Percentiles rank a stretch among this genome's conserved stretches.
phyloP scores from a whole-genome alignment of 2,113 vertebrate genomes.

The Neolamprologus fasciatus region DNA sequence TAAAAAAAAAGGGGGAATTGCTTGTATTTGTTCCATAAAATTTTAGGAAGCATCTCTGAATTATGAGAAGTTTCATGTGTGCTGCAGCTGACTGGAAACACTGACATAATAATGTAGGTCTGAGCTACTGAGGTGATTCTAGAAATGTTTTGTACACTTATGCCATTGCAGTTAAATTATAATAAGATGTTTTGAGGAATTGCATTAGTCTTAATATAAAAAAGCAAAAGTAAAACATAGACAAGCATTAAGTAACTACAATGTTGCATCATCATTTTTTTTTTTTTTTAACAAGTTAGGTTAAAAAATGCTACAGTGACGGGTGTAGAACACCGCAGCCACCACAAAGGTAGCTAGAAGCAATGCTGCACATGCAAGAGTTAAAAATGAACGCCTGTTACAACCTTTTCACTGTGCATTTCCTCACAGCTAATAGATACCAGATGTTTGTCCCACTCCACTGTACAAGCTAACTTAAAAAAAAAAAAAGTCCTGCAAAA shows the following conservation, averaged over 20 bases:
- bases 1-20: background rate
- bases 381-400: background rate
- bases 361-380: background rate
- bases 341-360: background rate
- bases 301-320: background rate
- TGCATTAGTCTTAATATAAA: background rate
- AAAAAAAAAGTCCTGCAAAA: background rate
- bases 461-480: background rate
- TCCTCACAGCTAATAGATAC: constrained; percentile 5
- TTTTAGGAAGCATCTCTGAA: background rate
- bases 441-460: constrained; percentile 25
- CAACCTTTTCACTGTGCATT: background rate
- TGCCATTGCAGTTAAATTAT: background rate
- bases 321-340: background rate
- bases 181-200: background rate
- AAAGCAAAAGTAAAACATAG: background rate
- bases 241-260: background rate
- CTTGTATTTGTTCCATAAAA: background rate
- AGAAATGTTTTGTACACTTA: background rate
- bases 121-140: background rate
- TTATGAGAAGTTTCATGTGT: background rate
- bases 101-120: background rate
- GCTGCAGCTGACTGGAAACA: background rate
- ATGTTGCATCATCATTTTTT: background rate
- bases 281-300: background rate